Evolutionary conservation across 1,140 invertebrate species (phyloP), one percentile per base, ranked within the genome.

Genomic region (Phymastichus coffea): DNA sequence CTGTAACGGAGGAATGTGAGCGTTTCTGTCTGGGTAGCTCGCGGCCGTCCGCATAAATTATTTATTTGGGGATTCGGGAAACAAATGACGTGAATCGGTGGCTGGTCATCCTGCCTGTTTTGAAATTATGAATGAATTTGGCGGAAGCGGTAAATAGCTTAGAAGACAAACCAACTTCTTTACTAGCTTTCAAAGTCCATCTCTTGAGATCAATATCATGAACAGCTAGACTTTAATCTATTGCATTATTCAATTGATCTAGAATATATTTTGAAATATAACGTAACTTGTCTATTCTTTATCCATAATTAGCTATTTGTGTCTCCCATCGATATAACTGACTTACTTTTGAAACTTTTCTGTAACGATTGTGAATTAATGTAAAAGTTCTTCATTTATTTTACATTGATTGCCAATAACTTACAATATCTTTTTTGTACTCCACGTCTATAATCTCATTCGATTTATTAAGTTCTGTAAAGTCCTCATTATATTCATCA

Each of bases 221-320:
- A 41, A 53, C 38, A 28, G 56, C 22, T n/a, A 61, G 20, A 23
- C 22, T 58, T n/a, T 58, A 58, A 8, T 44, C 43, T 12, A 23
- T 20, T 15, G 58, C 59, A 14, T 22, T 19, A 38, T 58, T 10
- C 30, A 61, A 65, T 25, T 61, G 28, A 26, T 65, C 12, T 17
- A 62, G 35, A 17, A n/a, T n/a, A n/a, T n/a, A n/a, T n/a, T n/a
- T n/a, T n/a, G n/a, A n/a, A n/a, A n/a, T n/a, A n/a, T n/a, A 59
- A 51, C 61, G 17, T 51, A n/a, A n/a, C n/a, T n/a, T n/a, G n/a
- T n/a, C n/a, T n/a, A n/a, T n/a, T n/a, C n/a, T n/a, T n/a, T n/a
- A n/a, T n/a, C n/a, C n/a, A n/a, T n/a, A n/a, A n/a, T n/a, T n/a
- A n/a, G n/a, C n/a, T n/a, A 12, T 38, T 30, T n/a, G 26, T 58